A percentile compares a stretch with the other conserved stretches of the same genome.
Conservation (phyloP, 2,888 invertebrate species). For the Slavum lentiscoides region DNA sequence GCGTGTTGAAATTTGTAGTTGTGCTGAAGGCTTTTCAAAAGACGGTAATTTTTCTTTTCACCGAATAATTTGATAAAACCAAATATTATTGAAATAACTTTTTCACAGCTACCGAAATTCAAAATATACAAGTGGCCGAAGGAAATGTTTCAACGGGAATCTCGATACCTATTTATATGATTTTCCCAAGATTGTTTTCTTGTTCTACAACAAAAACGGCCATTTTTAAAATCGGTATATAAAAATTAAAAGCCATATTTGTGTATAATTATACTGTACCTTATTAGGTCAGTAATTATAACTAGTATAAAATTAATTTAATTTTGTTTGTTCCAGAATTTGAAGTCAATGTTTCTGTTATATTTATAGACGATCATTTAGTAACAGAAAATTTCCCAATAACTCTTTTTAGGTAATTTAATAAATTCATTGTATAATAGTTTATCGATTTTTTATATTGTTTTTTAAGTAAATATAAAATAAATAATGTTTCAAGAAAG, state of each 20-base stretch:
- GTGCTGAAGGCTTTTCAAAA: constrained; percentile 86
- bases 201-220: constrained; percentile 88
- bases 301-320: neutral
- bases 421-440: neutral
- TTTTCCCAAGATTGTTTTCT: constrained; percentile 92
- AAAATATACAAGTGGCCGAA: constrained; percentile 95
- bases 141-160: constrained; percentile 84
- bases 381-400: constrained; percentile 95
- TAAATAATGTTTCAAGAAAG: too few relatives aligned
- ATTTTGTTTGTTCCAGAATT: constrained; percentile 73
- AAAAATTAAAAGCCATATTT: too few relatives aligned
- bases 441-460: neutral
- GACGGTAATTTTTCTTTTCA: constrained; percentile 68
- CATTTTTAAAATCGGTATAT: constrained; percentile 91
- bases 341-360: constrained; percentile 88
- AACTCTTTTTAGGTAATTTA: constrained; percentile 56
- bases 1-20: constrained; percentile 92
- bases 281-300: too few relatives aligned
- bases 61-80: neutral
- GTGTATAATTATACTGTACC: too few relatives aligned
- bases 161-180: constrained; percentile 89
- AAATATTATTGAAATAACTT: constrained; percentile 22
- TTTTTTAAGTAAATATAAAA: neutral
- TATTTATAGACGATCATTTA: constrained; percentile 90
- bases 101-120: constrained; percentile 87